phyloP scores from a whole-genome alignment of 2,113 vertebrate genomes.

The Sylvilagus bachmani region DNA sequence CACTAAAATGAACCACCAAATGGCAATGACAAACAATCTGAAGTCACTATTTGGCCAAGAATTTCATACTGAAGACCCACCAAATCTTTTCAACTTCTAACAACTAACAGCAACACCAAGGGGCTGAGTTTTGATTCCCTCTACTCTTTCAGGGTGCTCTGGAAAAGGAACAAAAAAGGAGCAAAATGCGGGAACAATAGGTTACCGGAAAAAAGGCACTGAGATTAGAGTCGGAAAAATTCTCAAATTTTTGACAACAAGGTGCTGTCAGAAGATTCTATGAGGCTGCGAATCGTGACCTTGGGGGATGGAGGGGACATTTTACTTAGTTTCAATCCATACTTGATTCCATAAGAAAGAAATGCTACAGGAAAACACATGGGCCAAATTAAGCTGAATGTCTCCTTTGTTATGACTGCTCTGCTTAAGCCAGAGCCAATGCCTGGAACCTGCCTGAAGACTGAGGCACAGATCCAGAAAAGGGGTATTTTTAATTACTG shows the following conservation, averaged over 20 bases:
- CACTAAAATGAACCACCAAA: slow-evolving; percentile 27
- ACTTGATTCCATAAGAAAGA: slow-evolving; percentile 20
- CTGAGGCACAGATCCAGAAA: not conserved
- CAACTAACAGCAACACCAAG: slow-evolving; percentile 27
- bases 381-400: not conserved
- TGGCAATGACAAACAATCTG: not conserved
- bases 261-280: not conserved
- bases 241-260: slow-evolving; percentile 23
- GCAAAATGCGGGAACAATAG: slow-evolving; percentile 44
- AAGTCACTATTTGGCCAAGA: slow-evolving; percentile 27
- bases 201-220: not conserved
- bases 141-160: slow-evolving; percentile 54
- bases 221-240: not conserved
- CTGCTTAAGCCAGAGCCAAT: not conserved
- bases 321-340: slow-evolving; percentile 55
- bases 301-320: not conserved
- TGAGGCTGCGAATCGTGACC: not conserved
- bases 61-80: slow-evolving; percentile 46
- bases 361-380: slow-evolving; percentile 31
- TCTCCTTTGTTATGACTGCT: not conserved
- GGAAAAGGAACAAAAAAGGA: slow-evolving; percentile 57
- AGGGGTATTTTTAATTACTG: slow-evolving; percentile 9
- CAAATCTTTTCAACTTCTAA: slow-evolving; percentile 51
- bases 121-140: not conserved
- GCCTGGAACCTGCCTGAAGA: not conserved